Evolutionary conservation across 2,888 invertebrate species (phyloP).

Genomic region (Hemistola chrysoprasaria): DNA sequence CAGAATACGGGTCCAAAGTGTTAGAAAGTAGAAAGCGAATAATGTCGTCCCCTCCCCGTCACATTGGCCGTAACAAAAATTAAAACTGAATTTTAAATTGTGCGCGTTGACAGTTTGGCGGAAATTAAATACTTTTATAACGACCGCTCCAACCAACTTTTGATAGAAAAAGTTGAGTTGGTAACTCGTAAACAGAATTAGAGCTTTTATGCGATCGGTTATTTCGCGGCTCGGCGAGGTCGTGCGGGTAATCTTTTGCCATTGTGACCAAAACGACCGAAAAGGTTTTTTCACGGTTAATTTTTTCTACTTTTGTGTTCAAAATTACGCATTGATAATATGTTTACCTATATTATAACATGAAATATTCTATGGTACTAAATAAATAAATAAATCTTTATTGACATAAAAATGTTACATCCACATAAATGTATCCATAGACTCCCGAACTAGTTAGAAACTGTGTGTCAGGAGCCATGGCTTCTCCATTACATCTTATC

Average conservation of each 20-base stretch:
- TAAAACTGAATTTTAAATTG: slow-evolving; percentile 56
- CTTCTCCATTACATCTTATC: no score
- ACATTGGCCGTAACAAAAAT: slow-evolving; percentile 29
- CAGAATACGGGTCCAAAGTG: slow-evolving; percentile 8
- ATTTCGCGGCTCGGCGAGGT: slow-evolving; percentile 11
- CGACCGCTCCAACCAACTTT: slow-evolving; percentile 54
- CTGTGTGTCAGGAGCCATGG: no score
- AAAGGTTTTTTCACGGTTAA: no score
- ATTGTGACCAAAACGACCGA: neutral
- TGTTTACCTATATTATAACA: no score
- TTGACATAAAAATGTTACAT: no score
- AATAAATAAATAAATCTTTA: no score
- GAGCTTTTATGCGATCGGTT: slow-evolving; percentile 50
- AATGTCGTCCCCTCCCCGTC: slow-evolving; percentile 17
- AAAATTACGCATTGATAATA: no score
- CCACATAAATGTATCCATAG: no score
- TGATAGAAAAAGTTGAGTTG: slow-evolving; percentile 74
- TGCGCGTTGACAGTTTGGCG: slow-evolving; percentile 61
- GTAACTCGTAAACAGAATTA: slow-evolving; percentile 71
- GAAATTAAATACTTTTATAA: slow-evolving; percentile 72
- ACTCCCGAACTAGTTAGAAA: no score
- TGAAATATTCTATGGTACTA: no score
- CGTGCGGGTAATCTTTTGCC: neutral
- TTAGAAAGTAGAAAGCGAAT: slow-evolving; percentile 29
- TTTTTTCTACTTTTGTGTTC: no score